Conservation (phyloP, 2,113 vertebrate species). For the Dasyurus viverrinus region DNA sequence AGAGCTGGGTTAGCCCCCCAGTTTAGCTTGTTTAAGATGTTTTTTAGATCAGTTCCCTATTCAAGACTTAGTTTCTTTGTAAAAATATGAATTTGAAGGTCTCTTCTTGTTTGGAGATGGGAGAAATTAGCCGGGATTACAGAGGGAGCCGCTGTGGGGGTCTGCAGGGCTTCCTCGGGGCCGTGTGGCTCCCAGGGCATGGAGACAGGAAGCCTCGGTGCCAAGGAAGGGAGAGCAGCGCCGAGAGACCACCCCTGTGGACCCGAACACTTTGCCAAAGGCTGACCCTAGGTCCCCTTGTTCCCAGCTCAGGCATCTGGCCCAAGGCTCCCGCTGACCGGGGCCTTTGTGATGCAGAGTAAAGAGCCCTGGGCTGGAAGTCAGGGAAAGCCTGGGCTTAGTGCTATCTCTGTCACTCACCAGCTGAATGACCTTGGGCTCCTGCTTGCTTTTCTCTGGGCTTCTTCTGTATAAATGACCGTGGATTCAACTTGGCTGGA, state of each 20-base stretch:
- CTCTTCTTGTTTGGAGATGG: background rate
- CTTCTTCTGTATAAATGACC: background rate
- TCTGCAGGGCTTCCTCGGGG: background rate
- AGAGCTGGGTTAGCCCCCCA: background rate
- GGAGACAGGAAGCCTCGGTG: background rate
- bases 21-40: background rate
- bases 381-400: too few species aligned
- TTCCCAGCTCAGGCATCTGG: background rate
- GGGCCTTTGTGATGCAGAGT: background rate
- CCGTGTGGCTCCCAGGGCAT: background rate
- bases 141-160: background rate
- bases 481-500: background rate
- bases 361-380: background rate
- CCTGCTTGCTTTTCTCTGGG: background rate
- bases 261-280: background rate
- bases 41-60: background rate
- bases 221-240: background rate
- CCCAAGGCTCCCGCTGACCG: background rate
- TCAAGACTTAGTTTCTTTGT: background rate
- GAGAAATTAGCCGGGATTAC: background rate
- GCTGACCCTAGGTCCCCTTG: background rate
- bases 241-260: background rate
- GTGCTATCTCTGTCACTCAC: background rate
- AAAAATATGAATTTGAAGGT: background rate
- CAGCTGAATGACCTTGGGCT: background rate